A percentile compares a stretch with the other conserved stretches of the same genome.
Conservation (phyloP, 37 sponge, comb jelly and placozoan genomes). For the Oscarella lobularis region DNA sequence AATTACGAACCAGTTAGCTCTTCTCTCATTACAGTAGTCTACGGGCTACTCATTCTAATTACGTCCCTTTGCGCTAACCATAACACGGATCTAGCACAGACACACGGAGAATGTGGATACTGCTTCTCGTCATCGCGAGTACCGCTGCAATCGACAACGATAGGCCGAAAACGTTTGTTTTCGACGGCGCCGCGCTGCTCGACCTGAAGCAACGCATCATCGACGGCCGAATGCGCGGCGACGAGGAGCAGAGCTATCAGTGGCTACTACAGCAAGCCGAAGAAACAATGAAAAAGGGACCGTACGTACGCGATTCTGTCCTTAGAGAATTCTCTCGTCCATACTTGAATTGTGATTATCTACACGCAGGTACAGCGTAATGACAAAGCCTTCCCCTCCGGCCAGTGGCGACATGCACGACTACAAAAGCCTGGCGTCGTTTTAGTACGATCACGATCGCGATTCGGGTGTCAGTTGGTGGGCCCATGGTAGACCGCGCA, state of each 20-base stretch:
- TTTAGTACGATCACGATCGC: background rate
- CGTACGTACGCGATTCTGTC: too few species aligned
- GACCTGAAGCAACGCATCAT: background rate
- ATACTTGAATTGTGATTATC: background rate
- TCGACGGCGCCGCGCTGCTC: background rate
- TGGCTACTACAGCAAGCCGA: background rate
- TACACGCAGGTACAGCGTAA: background rate
- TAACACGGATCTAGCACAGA: too few species aligned
- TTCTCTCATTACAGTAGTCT: too few species aligned
- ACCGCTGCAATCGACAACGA: too few species aligned
- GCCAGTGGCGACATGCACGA: constrained; percentile 1
- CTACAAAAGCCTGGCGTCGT: background rate
- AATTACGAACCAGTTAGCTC: too few species aligned
- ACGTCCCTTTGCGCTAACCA: too few species aligned
- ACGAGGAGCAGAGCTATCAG: background rate
- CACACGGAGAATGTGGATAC: too few species aligned
- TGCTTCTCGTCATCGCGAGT: too few species aligned
- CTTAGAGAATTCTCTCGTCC: too few species aligned
- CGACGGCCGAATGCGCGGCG: background rate
- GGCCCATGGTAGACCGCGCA: too few species aligned
- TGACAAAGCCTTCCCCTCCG: constrained; percentile 1
- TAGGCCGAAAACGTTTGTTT: constrained; percentile 1
- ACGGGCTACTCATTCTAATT: too few species aligned
- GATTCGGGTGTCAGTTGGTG: too few species aligned
- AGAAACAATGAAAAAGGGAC: background rate